Base-by-base conservation (phyloP, 2,888 invertebrate species). In the Idaea straminata region DNA sequence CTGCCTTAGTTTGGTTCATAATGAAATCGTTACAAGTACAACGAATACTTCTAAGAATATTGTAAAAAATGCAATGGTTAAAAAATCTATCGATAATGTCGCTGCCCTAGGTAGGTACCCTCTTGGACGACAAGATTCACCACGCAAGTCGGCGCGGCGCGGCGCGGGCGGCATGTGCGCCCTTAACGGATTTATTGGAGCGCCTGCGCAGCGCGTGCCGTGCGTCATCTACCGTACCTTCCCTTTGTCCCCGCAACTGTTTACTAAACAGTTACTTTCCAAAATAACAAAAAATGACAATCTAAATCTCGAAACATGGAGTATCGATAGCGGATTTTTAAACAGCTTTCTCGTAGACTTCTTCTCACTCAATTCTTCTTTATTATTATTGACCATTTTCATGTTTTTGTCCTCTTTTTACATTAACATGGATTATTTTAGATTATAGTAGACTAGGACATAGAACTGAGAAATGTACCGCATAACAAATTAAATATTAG, bases 151-250 rank as follows among this genome's bases (percentile, higher is more conserved):
- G 69, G 78, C n/a, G n/a, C n/a, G n/a, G n/a, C n/a, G 75, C 75
- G 75, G 69, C 78, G 74, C 78, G 76, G 75, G 80, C 85, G 87
- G 87, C 88, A 89, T 90, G 89, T 88, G 89, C 83, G 77, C 85
- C 84, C 86, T 86, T 91, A 92, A 92, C 91, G 91, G 92, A 92
- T 92, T 92, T 91, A 88, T 88, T 85, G 83, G 82, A 86, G 82
- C 84, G 82, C 77, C 80, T 82, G 83, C 86, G 86, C 86, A 81
- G 83, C 86, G 86, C 86, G 85, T 84, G 86, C 78, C 81, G 70
- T 81, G 83, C 78, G 77, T 76, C 76, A 76, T 74, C 74, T 68
- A 68, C 69, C 68, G 74, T 68, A 68, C 69, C 68, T 67, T 59
- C 69, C 72, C 69, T 66, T 72, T 69, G 69, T 72, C 69, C 67